Percentiles rank a stretch among this genome's conserved stretches.
Conservation (phyloP, 2,888 invertebrate species). For the Clivina fossor region DNA sequence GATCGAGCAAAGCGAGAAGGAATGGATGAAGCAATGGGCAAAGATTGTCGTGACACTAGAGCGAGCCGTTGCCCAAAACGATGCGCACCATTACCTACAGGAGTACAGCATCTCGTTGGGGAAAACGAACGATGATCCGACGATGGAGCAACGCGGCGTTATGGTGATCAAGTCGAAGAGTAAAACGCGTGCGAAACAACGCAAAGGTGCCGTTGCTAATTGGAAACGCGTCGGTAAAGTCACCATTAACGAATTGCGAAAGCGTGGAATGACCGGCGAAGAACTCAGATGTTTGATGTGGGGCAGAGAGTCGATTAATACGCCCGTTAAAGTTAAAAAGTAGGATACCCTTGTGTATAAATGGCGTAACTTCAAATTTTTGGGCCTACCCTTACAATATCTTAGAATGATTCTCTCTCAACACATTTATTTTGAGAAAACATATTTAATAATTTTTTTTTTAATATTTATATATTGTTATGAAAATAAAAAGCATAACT, state of each 20-base stretch:
- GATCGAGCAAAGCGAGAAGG: constrained; percentile 97
- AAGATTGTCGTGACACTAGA: constrained; percentile 97
- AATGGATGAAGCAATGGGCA: constrained; percentile 99
- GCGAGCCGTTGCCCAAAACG: constrained; percentile 85
- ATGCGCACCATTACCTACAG: constrained; percentile 87
- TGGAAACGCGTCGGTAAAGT: constrained; percentile 97
- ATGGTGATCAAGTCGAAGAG: constrained; percentile 98
- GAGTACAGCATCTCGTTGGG: constrained; percentile 94
- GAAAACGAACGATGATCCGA: constrained; percentile 76
- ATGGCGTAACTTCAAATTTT: too few relatives aligned
- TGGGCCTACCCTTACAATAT: too few relatives aligned
- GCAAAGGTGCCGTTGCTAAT: constrained; percentile 92
- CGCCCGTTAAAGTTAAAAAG: constrained; percentile 74
- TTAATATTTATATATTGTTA: too few relatives aligned
- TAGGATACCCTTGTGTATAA: constrained; percentile 44
- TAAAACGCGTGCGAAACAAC: constrained; percentile 93
- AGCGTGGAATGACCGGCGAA: constrained; percentile 83
- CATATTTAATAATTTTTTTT: too few relatives aligned
- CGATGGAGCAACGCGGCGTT: constrained; percentile 86
- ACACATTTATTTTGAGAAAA: too few relatives aligned
- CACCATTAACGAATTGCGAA: constrained; percentile 78
- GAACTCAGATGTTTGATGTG: constrained; percentile 86
- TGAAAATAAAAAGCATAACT: too few relatives aligned
- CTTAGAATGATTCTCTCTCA: too few relatives aligned
- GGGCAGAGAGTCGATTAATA: constrained; percentile 86